A percentile compares a stretch with the other conserved stretches of the same genome.
phyloP scores from a whole-genome alignment of 2,113 vertebrate species.

The Desmodus rotundus region DNA sequence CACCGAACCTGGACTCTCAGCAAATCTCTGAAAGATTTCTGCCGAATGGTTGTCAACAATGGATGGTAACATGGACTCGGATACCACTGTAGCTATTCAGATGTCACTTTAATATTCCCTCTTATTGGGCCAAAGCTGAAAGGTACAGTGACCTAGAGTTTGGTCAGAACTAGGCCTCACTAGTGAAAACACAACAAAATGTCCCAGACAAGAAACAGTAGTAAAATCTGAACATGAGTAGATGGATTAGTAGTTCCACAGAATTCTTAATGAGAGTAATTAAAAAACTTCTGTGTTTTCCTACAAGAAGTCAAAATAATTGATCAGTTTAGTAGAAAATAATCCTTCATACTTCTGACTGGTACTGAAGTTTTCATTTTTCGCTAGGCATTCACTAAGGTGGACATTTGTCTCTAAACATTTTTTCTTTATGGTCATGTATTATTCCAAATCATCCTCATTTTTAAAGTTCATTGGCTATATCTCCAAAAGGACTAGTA shows the following conservation, averaged over 20 bases:
- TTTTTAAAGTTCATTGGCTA: slow-evolving; percentile 1
- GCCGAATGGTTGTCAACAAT: background rate
- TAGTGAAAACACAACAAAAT: background rate
- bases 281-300: background rate
- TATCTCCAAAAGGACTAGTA: background rate
- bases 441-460: background rate
- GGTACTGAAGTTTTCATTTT: background rate
- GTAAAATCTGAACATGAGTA: background rate
- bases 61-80: background rate
- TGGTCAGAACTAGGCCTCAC: background rate
- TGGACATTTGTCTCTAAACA: background rate
- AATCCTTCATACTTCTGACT: background rate
- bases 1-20: background rate
- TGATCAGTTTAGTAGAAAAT: background rate
- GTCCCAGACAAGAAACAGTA: background rate
- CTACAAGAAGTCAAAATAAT: slow-evolving; percentile 11
- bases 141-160: background rate
- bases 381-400: background rate
- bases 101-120: background rate
- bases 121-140: background rate
- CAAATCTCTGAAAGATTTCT: background rate
- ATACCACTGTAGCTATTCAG: background rate
- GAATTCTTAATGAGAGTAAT: slow-evolving; percentile 24
- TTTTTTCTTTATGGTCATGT: background rate
- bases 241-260: background rate